These are phyloP conservation scores for Cyanoramphus novaezelandiae DNA, from an alignment of 2,113 vertebrate genomes.

Conservation along the genomic window DNA sequence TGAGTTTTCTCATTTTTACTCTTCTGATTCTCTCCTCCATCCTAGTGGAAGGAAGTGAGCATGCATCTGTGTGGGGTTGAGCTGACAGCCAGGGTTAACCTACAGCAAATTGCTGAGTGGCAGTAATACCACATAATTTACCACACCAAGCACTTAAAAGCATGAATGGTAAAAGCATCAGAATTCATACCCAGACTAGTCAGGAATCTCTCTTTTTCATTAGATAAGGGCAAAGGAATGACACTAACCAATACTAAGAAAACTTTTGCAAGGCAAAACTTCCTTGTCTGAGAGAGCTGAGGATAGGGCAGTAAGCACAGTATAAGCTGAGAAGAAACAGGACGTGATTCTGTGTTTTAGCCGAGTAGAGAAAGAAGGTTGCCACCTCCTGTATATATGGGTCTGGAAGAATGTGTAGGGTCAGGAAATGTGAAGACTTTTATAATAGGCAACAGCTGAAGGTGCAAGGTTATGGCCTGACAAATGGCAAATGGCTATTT, in stretches of 20 bases:
- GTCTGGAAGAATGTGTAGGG: background rate
- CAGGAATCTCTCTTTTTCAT: background rate
- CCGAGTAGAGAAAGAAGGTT: background rate
- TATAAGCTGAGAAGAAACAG: background rate
- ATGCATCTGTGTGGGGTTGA: background rate
- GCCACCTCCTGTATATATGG: background rate
- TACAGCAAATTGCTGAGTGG: background rate
- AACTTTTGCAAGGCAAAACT: background rate
- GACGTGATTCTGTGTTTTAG: background rate
- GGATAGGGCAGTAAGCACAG: background rate
- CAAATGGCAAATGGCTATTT: background rate
- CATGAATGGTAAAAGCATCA: background rate
- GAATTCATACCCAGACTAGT: background rate
- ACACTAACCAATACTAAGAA: background rate
- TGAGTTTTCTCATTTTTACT: background rate
- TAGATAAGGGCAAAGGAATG: background rate
- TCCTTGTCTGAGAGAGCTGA: background rate
- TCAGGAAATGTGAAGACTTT: background rate
- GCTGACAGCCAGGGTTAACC: background rate
- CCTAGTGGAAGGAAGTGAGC: background rate
- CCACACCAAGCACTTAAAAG: background rate
- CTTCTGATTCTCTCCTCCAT: background rate
- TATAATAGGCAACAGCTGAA: background rate
- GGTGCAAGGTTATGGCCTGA: background rate
- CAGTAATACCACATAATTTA: background rate